Evolutionary conservation across 1,140 invertebrate genomes (phyloP), one percentile per base, ranked within the genome.

Genomic region (Leptestheria dahalacensis): DNA sequence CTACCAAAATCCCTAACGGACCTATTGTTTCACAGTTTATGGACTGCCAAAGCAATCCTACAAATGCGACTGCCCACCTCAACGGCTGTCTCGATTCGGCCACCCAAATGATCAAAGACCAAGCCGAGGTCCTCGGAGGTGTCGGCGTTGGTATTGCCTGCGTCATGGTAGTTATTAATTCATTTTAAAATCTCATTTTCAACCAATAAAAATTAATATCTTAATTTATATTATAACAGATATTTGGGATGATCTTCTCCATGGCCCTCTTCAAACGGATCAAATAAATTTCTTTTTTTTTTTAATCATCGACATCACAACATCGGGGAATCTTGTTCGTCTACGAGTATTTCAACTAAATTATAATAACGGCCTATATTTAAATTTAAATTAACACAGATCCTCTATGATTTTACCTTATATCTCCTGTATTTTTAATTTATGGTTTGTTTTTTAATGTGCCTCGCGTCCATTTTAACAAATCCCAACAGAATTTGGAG

Each of bases 61-160:
- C 29, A 9, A 53, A 47, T 24, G 41, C 24, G 28, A 62, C 48
- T n/a, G 24, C 61, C 9, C 33, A 62, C 28, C 28, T 62, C 25
- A 49, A 20, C 20, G 60, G 57, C 24, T 58, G 60, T 41, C 46
- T 52, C 9, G 82, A 52, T 71, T 78, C 78, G 63, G 67, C 72
- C 60, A 76, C 61, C 68, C 79, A 65, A n/a, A 46, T 63, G 74
- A 82, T 72, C 70, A 75, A 84, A 60, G 78, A 81, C 61, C 84
- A 91, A 68, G 87, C 88, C 1, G 78, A 82, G 1, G 78, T 88
- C 33, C 78, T 92, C 58, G 89, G 87, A 48, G 82, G 79, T 18
- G 80, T 83, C n/a, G 88, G 85, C 4, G 81, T 91, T 54, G 78
- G 81, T 21, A 83, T 91, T 49, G 85, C 88, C 4, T 77, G 82